Conservation (phyloP, 2,797 vertebrate species). For the Spheniscus humboldti region DNA sequence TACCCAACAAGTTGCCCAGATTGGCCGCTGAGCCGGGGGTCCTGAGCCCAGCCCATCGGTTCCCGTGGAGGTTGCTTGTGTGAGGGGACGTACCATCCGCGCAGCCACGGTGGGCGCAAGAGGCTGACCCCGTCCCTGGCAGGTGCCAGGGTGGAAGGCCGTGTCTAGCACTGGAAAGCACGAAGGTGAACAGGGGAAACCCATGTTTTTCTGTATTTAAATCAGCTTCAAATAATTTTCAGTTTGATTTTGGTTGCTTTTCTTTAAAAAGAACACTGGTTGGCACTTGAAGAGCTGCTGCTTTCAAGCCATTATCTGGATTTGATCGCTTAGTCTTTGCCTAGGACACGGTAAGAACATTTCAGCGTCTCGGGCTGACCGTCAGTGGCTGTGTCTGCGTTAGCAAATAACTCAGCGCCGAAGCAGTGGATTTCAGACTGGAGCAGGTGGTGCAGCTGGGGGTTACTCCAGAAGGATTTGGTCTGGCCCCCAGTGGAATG, state of each 20-base stretch:
- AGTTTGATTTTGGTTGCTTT: background rate
- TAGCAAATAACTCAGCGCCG: background rate
- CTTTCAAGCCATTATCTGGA: background rate
- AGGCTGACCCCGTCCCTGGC: background rate
- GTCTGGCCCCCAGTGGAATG: fast-evolving
- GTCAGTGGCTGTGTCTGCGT: fast-evolving
- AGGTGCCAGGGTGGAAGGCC: fast-evolving
- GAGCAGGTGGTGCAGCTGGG: background rate
- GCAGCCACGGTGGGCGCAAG: fast-evolving
- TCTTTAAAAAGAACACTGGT: background rate
- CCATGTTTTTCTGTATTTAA: background rate
- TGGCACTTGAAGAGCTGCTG: background rate
- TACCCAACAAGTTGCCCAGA: background rate
- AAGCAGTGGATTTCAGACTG: fast-evolving
- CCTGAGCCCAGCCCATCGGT: background rate
- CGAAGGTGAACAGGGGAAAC: background rate
- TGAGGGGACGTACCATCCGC: fast-evolving
- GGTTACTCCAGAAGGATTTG: background rate
- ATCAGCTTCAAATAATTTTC: background rate
- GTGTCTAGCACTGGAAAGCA: fast-evolving
- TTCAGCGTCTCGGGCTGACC: fast-evolving
- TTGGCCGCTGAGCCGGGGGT: background rate
- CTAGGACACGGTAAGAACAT: background rate
- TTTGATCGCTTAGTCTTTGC: background rate
- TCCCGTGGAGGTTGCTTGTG: background rate